phyloP scores from a whole-genome alignment of 2,888 invertebrate genomes.

The Diogma glabrata region DNA sequence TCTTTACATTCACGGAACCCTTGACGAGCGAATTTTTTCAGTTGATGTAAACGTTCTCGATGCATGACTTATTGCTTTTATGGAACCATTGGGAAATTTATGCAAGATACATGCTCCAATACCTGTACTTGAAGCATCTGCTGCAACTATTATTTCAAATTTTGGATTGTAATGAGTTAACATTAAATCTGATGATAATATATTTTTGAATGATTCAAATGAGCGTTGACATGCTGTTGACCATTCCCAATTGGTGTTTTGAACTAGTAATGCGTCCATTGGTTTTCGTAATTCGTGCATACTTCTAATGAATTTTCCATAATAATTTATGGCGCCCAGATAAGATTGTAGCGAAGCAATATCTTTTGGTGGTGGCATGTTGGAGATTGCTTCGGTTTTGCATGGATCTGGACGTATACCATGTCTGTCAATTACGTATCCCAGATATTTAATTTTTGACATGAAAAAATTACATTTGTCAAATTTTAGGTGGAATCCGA shows the following conservation, averaged over 20 bases:
- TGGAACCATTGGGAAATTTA: too few species aligned
- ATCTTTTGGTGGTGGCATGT: constrained; percentile 4
- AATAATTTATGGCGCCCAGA: neutral
- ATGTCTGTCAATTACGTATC: neutral
- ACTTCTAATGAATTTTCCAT: neutral
- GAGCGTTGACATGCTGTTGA: neutral
- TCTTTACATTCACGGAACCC: too few species aligned
- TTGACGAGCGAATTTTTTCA: too few species aligned
- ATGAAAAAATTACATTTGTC: neutral
- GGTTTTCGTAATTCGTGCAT: neutral
- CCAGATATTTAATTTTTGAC: too few species aligned
- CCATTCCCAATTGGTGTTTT: neutral
- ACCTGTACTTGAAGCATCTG: too few species aligned
- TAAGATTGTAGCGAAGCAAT: neutral
- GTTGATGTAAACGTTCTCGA: too few species aligned
- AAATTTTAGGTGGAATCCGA: neutral
- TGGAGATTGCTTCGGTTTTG: neutral
- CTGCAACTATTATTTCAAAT: too few species aligned
- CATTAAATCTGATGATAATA: neutral
- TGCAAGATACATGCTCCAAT: too few species aligned
- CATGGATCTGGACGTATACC: neutral
- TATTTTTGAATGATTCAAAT: neutral
- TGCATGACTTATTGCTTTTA: too few species aligned
- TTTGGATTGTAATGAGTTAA: too few species aligned
- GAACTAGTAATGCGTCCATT: neutral